These are phyloP conservation scores for Cheilosia grossa DNA, from an alignment of 2,888 invertebrate genomes.

Conservation along the genomic window DNA sequence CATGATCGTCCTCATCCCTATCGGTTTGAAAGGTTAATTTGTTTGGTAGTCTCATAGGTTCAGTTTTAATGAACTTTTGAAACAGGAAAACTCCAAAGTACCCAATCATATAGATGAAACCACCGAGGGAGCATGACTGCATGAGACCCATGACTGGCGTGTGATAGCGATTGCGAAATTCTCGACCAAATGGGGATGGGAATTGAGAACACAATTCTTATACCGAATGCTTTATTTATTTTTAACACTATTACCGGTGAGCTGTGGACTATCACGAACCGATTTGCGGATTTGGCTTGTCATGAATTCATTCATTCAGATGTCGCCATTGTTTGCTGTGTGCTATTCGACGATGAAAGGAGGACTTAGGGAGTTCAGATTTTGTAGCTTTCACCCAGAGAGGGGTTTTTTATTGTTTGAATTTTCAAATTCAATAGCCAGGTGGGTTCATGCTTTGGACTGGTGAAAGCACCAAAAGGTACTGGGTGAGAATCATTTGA, in stretches of 20 bases:
- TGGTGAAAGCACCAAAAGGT: no score
- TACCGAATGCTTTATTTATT: constrained; percentile 44
- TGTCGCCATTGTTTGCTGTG: constrained; percentile 8
- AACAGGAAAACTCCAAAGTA: constrained; percentile 1
- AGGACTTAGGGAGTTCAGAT: constrained; percentile 33
- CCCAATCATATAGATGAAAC: constrained; percentile 1
- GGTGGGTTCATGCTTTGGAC: constrained; percentile 2
- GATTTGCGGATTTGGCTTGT: constrained; percentile 46
- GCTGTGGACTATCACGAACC: constrained; percentile 33
- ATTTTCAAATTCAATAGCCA: constrained; percentile 12
- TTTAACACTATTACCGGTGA: constrained; percentile 5
- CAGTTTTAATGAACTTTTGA: no score
- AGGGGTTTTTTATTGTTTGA: constrained; percentile 30
- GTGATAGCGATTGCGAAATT: constrained; percentile 5
- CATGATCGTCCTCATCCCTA: not conserved
- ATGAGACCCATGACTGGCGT: not conserved
- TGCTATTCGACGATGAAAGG: constrained; percentile 14
- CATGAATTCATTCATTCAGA: constrained; percentile 53
- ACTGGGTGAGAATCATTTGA: no score
- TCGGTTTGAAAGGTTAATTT: constrained; percentile 3
- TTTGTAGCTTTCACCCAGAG: not conserved
- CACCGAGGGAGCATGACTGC: not conserved
- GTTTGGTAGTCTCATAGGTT: not conserved
- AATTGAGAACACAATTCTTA: constrained; percentile 13
- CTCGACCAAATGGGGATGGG: not conserved